Evolutionary conservation across 2,888 invertebrate genomes (phyloP), one percentile per base, ranked within the genome.

Genomic region (Rugalucina vietnamica): DNA sequence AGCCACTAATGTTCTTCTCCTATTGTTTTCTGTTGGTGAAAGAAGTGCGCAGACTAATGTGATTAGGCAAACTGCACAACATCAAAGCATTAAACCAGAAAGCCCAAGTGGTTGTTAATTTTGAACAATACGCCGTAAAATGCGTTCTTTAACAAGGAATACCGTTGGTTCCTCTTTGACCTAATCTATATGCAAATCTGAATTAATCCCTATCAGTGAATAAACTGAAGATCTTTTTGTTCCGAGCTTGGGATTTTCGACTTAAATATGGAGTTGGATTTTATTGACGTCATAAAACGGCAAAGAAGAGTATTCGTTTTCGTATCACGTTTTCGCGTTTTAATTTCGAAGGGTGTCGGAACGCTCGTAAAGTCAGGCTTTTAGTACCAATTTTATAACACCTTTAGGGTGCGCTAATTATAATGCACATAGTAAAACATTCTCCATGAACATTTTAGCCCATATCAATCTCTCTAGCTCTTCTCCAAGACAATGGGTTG

Each of bases 331-430:
- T 79, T 76, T 72, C 78, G 80, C 82, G 82, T 81, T 84, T 87
- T 87, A 87, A 87, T 87, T 87, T 87, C 85, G 76, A 69, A 85
- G 81, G 87, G 87, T 87, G 87, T 87, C 81, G 87, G 82, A 83
- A 76, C 60, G 70, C 74, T 81, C 71, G 85, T 87, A 84, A 85
- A 87, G 85, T 79, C 83, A 79, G 71, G 74, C 78, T 83, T 87
- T 87, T 87, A 87, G 43, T 69, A 76, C 83, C 77, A 43, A 36
- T 71, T 83, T 87, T 87, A 87, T 87, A 76, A 72, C 85, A 79
- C 85, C 87, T 87, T 85, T 84, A 87, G 85, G 87, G 85, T 74
- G 76, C 69, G 79, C 84, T 87, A 87, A 87, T 87, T 87, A 87
- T 87, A 87, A 87, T 76, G 82, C 85, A 85, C 83, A 85, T 84